Base-by-base conservation (phyloP, 2,888 invertebrate species). In the Liposcelis brunnea region DNA sequence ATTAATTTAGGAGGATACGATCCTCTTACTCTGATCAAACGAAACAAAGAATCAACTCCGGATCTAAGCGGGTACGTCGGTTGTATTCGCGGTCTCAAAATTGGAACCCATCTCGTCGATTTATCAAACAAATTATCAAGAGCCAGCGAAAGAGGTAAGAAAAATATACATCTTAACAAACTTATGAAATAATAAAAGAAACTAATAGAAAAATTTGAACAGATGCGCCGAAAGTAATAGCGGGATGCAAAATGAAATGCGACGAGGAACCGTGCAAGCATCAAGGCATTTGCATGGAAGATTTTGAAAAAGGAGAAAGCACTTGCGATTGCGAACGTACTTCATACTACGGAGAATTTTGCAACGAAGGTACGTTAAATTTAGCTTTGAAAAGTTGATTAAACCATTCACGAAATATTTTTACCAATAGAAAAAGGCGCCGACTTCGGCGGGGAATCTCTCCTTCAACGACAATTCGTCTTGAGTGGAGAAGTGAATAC, bases 251-350 rank as follows among this genome's bases (percentile, higher is more conserved):
- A 54, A 89, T 90, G 79, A 82, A 84, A 59, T 91, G 90, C 56
- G 89, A 90, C 56, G 74, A 77, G 0, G 74, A 80, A 44, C 90
- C 90, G 0, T 91, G 90, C 58, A 83, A 85, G 56, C 85, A 90
- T 57, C 79, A 80, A 37, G 90, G 90, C 1, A 71, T 80, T 14
- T 91, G 90, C 56, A 80, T 83, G 2, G 90, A 91, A 61, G 83
- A 89, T 59, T 93, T 93, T 60, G 76, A 77, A 11, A 78, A 80
- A 50, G 84, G 85, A 55, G 80, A 82, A 51, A 84, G 85, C 52
- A 79, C 80, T 8, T 93, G 93, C 57, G 79, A 89, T 52, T 91
- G 90, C 54, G 84, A 86, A 54, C 74, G 82, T 49, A 90, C 90
- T 1, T 90, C 89, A 47, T 91, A 89, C 59, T 80, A 84, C 52